Evolutionary conservation across 2,888 invertebrate species (phyloP).

Genomic region (Cylindroiulus punctatus): DNA sequence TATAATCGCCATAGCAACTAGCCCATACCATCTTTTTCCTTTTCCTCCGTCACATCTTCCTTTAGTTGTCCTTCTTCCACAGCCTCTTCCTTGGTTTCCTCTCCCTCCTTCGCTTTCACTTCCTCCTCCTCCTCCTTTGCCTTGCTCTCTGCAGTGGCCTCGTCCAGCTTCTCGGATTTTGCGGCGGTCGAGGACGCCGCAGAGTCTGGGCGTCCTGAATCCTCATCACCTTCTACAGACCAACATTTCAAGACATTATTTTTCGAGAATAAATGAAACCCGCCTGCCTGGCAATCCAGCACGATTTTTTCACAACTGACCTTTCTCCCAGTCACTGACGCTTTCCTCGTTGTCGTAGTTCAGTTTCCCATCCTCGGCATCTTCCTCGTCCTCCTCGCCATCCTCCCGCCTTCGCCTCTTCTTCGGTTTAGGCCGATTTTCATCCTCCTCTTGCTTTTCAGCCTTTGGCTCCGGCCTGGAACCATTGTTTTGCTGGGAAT

Average conservation of each 20-base stretch:
- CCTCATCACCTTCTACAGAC: conserved; percentile 59
- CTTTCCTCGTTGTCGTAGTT: conserved; percentile 64
- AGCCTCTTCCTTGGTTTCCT: conserved; percentile 62
- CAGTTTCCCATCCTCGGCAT: conserved; percentile 67
- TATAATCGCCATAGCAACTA: too few species aligned
- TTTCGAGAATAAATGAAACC: not conserved
- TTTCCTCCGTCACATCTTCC: conserved; percentile 51
- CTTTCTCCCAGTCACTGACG: conserved; percentile 55
- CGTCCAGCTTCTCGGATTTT: conserved; percentile 64
- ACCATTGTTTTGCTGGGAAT: not conserved
- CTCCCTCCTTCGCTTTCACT: conserved; percentile 59
- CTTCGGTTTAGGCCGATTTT: not conserved
- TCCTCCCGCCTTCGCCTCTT: not conserved
- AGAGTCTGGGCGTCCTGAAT: conserved; percentile 54
- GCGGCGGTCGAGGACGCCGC: conserved; percentile 34
- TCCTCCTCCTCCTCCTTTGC: conserved; percentile 59
- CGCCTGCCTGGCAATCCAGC: too few species aligned
- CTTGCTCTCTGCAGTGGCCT: conserved; percentile 62
- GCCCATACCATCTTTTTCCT: conserved; percentile 54
- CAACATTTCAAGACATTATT: conserved; percentile 39
- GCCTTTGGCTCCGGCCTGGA: not conserved
- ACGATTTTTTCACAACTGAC: too few species aligned
- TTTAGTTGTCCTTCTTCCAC: conserved; percentile 54
- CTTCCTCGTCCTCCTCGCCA: conserved; percentile 60
- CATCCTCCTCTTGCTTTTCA: not conserved